Evolutionary conservation across 2,888 invertebrate genomes (phyloP), one percentile per base, ranked within the genome.

Genomic region (Sisyra terminalis): DNA sequence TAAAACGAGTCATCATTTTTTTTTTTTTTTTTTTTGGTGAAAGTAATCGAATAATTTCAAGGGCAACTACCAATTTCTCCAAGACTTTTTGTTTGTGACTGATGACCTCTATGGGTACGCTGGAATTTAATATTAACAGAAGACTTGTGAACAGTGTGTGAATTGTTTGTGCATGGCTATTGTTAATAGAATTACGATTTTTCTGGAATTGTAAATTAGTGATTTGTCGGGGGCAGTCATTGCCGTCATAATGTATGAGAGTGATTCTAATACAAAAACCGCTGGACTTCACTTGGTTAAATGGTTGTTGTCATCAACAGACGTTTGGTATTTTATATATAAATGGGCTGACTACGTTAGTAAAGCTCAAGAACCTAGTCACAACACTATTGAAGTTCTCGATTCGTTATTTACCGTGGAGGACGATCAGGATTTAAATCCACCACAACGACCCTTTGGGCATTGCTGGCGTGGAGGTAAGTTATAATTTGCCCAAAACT

Each of bases 341-440:
- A 70, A 75, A 63, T 74, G 71, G 53, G 72, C 73, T 35, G 65
- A 70, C 52, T 61, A 67, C 65, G 55, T 67, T 51, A 64, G 56
- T 60, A 67, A 59, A 53, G 59, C 52, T 14, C 55, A 51, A 47
- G 51, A 44, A 41, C 52, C 55, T 63, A 66, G 53, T 63, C 40
- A 53, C 18, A 65, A 65, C 44, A 57, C 53, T 42, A 56, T 57
- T 52, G 69, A 71, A 48, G 71, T 79, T 53, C 67, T 80, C 55
- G 79, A 80, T 61, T 75, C 75, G 54, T 66, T 80, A 39, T 70
- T 80, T 53, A 75, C 75, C 44, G 61, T 69, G 44, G 57, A 57
- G 34, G 61, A 61, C 30, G 59, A 61, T 36, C 50, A 55, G 18
- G 37, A 37, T n/a, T 37, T 37, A 18, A n/a, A 35, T 35, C 24